These are phyloP conservation scores for Aphidius gifuensis DNA, from an alignment of 1,140 invertebrate species.

Conservation along the genomic window DNA sequence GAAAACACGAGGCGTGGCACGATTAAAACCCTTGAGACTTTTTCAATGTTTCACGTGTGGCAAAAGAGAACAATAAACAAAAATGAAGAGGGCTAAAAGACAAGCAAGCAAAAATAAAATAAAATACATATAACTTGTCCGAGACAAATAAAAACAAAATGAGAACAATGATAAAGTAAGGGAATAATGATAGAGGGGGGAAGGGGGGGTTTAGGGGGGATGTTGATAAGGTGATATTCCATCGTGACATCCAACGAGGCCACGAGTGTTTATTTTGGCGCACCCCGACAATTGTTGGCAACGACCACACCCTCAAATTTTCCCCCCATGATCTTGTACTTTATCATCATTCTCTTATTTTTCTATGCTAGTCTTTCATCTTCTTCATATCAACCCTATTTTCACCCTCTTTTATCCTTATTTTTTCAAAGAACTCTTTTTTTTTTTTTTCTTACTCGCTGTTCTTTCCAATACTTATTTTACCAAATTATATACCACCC, in stretches of 20 bases:
- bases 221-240: conserved; percentile 18
- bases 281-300: conserved; percentile 43
- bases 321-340: conserved; percentile 6
- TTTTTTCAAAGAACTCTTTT: too few species aligned
- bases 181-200: not conserved
- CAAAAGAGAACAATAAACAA: not conserved
- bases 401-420: not conserved
- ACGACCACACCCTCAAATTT: conserved; percentile 39
- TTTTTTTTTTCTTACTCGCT: too few species aligned
- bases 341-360: not conserved
- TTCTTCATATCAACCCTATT: not conserved
- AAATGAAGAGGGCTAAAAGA: too few species aligned
- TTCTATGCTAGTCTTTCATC: not conserved
- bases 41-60: conserved; percentile 6
- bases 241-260: conserved; percentile 24
- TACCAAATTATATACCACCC: too few species aligned
- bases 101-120: not conserved
- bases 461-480: too few species aligned
- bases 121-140: not conserved
- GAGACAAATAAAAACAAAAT: conserved; percentile 2
- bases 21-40: conserved; percentile 25
- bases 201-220: not conserved
- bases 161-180: conserved; percentile 1
- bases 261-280: conserved; percentile 41
- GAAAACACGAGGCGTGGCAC: conserved; percentile 22